These are phyloP conservation scores for Macrocentrus cingulum DNA, from an alignment of 1,140 invertebrate species.

Conservation along the genomic window DNA sequence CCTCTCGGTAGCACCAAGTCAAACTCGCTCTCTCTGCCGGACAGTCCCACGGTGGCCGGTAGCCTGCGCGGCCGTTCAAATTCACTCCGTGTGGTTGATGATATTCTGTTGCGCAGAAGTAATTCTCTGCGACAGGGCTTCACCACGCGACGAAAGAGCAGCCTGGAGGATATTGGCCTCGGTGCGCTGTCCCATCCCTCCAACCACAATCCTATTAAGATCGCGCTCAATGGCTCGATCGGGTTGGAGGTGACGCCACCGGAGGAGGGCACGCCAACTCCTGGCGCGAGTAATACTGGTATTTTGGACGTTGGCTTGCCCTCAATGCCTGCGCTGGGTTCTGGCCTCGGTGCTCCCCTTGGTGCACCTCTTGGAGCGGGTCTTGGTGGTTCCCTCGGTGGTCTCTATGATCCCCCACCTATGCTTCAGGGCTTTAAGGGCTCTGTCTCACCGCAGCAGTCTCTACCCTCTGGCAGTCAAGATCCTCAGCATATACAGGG, in stretches of 20 bases:
- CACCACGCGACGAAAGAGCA: conserved; percentile 71
- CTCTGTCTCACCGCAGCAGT: conserved; percentile 29
- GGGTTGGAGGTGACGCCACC: conserved; percentile 83
- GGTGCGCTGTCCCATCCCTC: conserved; percentile 61
- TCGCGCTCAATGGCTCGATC: conserved; percentile 82
- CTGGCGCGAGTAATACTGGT: conserved; percentile 60
- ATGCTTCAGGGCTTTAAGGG: conserved; percentile 36
- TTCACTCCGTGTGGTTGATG: conserved; percentile 80
- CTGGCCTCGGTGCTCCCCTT: conserved; percentile 27
- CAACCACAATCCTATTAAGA: conserved; percentile 73
- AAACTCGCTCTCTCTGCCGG: conserved; percentile 83
- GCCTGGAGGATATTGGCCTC: conserved; percentile 82
- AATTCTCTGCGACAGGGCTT: conserved; percentile 82
- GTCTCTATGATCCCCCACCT: conserved; percentile 48
- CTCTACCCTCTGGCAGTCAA: conserved; percentile 50
- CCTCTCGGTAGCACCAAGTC: conserved; percentile 80
- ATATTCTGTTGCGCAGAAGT: conserved; percentile 78
- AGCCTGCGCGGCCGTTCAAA: conserved; percentile 79
- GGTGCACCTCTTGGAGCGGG: conserved; percentile 36
- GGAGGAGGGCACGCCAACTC: conserved; percentile 65
- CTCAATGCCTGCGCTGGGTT: conserved; percentile 44
- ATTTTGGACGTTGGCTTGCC: conserved; percentile 63
- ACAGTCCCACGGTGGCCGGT: conserved; percentile 78
- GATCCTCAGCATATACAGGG: conserved; percentile 80
- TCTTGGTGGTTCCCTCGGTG: conserved; percentile 56